These are phyloP conservation scores for Pasiphila rectangulata DNA, from an alignment of 2,888 invertebrate species.

Conservation along the genomic window DNA sequence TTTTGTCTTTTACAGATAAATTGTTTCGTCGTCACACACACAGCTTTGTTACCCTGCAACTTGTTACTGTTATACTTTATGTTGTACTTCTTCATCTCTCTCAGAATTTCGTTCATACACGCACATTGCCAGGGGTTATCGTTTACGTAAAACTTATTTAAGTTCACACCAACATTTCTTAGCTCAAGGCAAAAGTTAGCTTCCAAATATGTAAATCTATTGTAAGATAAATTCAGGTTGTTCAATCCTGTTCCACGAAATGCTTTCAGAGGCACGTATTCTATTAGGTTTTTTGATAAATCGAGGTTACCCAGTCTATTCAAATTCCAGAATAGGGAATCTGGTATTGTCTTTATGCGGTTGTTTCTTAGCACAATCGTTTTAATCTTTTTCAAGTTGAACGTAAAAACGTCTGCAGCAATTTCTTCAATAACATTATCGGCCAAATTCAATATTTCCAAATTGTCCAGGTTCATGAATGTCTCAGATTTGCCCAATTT, in stretches of 20 bases:
- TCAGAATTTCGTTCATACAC: constrained; percentile 55
- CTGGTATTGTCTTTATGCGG: constrained; percentile 49
- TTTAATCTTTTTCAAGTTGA: constrained; percentile 47
- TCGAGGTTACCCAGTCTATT: constrained; percentile 49
- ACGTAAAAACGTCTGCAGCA: constrained; percentile 45
- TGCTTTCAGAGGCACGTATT: constrained; percentile 52
- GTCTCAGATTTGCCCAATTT: constrained; percentile 37
- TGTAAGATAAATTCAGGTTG: constrained; percentile 57
- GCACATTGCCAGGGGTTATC: constrained; percentile 73
- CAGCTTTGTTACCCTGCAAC: constrained; percentile 53
- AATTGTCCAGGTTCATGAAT: constrained; percentile 48
- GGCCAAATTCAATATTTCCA: constrained; percentile 55
- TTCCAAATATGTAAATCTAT: constrained; percentile 58
- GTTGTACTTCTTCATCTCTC: constrained; percentile 52
- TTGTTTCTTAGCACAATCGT: constrained; percentile 54
- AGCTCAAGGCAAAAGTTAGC: constrained; percentile 64
- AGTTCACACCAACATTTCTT: constrained; percentile 50
- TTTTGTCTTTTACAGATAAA: constrained; percentile 55
- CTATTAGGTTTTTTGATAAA: constrained; percentile 56
- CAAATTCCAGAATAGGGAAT: constrained; percentile 51
- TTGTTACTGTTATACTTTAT: constrained; percentile 52
- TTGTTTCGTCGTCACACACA: constrained; percentile 55
- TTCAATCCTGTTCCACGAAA: constrained; percentile 55
- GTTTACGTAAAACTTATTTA: constrained; percentile 60
- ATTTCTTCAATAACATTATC: constrained; percentile 52